Conservation (phyloP, 2,888 invertebrate genomes). For the Ennomos quercinarius region DNA sequence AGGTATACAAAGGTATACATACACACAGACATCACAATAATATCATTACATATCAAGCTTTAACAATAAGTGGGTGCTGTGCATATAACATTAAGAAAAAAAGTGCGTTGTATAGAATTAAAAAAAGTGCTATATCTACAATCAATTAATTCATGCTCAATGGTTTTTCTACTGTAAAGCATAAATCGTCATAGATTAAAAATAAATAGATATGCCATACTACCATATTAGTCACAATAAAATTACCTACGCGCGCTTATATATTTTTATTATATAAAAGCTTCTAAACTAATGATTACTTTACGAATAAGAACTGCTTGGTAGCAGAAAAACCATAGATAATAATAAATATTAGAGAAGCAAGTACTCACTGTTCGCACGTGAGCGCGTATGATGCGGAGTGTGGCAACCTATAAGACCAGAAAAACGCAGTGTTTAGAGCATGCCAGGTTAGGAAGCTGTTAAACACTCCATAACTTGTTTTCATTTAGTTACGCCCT, state of each 20-base stretch:
- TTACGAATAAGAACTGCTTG: not conserved
- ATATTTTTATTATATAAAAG: slow-evolving; percentile 1
- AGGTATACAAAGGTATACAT: slow-evolving; percentile 3
- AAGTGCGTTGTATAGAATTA: slow-evolving; percentile 24
- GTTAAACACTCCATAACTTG: slow-evolving; percentile 57
- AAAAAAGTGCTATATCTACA: slow-evolving; percentile 25
- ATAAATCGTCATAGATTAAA: slow-evolving; percentile 21
- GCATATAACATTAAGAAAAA: slow-evolving; percentile 42
- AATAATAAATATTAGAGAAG: slow-evolving; percentile 59
- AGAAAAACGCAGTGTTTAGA: slow-evolving; percentile 82
- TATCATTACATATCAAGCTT: slow-evolving; percentile 32
- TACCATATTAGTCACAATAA: slow-evolving; percentile 16
- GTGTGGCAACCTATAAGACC: slow-evolving; percentile 85
- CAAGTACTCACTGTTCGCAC: slow-evolving; percentile 88
- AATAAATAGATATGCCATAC: slow-evolving; percentile 23
- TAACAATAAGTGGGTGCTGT: slow-evolving; percentile 48
- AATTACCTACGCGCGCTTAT: slow-evolving; percentile 7
- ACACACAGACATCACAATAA: slow-evolving; percentile 25
- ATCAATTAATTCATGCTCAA: slow-evolving; percentile 31
- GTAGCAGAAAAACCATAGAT: slow-evolving; percentile 55
- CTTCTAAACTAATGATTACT: slow-evolving; percentile 5
- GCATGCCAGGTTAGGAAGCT: slow-evolving; percentile 83
- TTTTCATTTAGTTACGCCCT: slow-evolving; percentile 17
- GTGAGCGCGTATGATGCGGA: slow-evolving; percentile 87
- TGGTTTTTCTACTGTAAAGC: slow-evolving; percentile 38